Base-by-base conservation (phyloP, 2,888 invertebrate genomes). In the Thelaira solivaga region DNA sequence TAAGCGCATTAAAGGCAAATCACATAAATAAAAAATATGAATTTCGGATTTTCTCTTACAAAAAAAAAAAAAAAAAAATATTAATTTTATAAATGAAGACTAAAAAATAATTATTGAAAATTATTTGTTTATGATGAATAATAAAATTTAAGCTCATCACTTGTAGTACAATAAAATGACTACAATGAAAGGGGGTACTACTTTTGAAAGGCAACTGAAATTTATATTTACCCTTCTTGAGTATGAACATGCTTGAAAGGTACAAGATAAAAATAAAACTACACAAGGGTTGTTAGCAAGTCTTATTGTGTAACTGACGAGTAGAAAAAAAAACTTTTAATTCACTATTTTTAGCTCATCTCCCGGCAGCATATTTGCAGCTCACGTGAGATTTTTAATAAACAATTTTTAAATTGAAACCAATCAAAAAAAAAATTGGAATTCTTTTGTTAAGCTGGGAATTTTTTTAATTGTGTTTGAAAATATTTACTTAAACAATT, bases 401-500 rank as follows among this genome's bases (percentile, higher is more conserved):
- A 29, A 26, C 24, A 62, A 4, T 41, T 47, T 43, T 13, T 31
- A 16, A 22, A 13, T 2, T n/a, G n/a, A 45, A 47, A 18, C 4
- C 2, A 36, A 5, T 13, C 11, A 36, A 36, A 13, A 39, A 6
- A 6, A 26, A 34, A 2, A 20, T 39, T 13, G n/a, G n/a, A n/a
- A n/a, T 45, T 59, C 43, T 41, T 59, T 67, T 74, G 26, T 53
- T 74, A 10, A 24, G 67, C 24, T 53, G 59, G 72, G 72, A 61
- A 61, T 45, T 61, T 45, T 53, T 26, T 47, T 55, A 72, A 72
- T 72, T 72, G 55, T 47, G 64, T 64, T 64, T 55, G 59, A 74
- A 78, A 78, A 74, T 78, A 78, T 74, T 78, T 78, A 74, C 57
- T 65, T 41, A 74, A 78, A 74, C 74, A 74, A 74, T 65, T 78